These are phyloP conservation scores for Trematomus bernacchii DNA, from an alignment of 2,797 vertebrate genomes.

Conservation along the genomic window DNA sequence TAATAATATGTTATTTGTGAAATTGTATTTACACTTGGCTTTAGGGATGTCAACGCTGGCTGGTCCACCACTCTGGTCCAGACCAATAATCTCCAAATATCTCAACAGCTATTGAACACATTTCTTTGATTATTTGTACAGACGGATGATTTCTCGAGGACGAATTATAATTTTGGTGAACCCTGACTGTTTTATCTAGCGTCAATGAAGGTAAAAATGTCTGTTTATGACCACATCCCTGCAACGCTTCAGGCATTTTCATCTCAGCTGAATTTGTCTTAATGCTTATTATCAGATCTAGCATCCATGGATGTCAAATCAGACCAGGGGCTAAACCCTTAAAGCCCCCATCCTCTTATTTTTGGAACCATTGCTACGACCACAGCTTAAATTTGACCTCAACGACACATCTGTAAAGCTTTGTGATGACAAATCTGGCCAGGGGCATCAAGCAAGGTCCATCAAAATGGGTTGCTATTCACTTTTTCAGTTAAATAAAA, in stretches of 20 bases:
- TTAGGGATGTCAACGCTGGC: not conserved
- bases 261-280: not conserved
- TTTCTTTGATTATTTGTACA: not conserved
- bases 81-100: not conserved
- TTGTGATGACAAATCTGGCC: too few species aligned
- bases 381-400: too few species aligned
- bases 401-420: too few species aligned
- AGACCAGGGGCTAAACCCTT: too few species aligned
- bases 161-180: too few species aligned
- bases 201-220: not conserved
- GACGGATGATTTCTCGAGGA: not conserved
- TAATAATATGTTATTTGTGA: not conserved
- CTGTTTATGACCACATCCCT: not conserved
- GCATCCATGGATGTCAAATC: not conserved
- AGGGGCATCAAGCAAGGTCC: too few species aligned
- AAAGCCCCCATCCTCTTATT: too few species aligned
- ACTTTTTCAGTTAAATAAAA: constrained; percentile 15
- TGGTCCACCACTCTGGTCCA: not conserved
- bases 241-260: not conserved
- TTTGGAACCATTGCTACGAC: too few species aligned
- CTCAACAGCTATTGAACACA: not conserved
- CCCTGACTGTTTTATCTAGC: not conserved
- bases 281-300: not conserved
- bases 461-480: not conserved
- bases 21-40: not conserved